Evolutionary conservation across 2,888 invertebrate genomes (phyloP), one percentile per base, ranked within the genome.

Genomic region (Melanotus villosus): DNA sequence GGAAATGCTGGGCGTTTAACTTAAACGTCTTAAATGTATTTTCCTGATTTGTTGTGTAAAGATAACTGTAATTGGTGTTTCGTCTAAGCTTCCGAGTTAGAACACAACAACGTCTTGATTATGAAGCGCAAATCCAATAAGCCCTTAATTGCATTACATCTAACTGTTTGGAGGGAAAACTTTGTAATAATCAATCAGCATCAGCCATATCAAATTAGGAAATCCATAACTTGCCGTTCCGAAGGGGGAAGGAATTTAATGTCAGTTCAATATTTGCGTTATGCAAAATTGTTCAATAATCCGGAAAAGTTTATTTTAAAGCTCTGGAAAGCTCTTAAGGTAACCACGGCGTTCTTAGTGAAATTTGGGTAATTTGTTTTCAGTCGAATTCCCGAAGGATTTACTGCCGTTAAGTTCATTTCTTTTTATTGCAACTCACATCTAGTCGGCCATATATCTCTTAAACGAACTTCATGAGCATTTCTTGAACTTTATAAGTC

Each of bases 281-380:
- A 38, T 38, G 36, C 21, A 19, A 36, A 52, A 52, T 52, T 32
- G 52, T 30, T 52, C 52, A 52, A 52, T 52, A 52, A 32, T 32
- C 52, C 52, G 52, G 52, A 52, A 50, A 52, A 52, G 52, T 52
- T 52, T 52, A 52, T 52, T 32, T 52, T 52, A 32, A 26, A 52
- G 26, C 23, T 6, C 32, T 16, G 2, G 12, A 23, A 30, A 52
- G 52, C 52, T 57, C 38, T 21, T 23, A 21, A 19, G 54, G 14
- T 36, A 57, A 57, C 38, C 56, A 23, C 38, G 34, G 32, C 6
- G 26, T 52, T 32, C 52, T 52, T 52, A 34, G 43, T 12, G 18
- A 59, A 59, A 59, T 59, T 65, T 65, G 19, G 59, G 59, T 59
- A 66, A 66, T 66, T 59, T 66, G 65, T 66, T 66, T 52, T 52